A percentile compares a stretch with the other conserved stretches of the same genome.
phyloP scores from a whole-genome alignment of 2,888 invertebrate genomes.

The Chorisops tibialis region DNA sequence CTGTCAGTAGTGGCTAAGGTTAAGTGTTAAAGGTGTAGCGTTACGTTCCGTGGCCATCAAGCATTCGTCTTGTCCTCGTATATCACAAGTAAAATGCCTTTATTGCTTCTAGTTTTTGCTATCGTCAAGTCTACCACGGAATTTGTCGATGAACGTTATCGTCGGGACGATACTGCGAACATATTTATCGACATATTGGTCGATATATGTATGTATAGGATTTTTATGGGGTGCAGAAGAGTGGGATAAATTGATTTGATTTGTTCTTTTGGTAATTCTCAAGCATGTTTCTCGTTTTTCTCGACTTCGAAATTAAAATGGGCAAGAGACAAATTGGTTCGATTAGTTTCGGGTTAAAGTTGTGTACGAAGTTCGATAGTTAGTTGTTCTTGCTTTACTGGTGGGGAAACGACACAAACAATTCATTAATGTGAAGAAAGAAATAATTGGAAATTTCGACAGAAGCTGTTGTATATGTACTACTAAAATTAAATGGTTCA shows the following conservation, averaged over 20 bases:
- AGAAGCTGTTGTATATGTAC: no score
- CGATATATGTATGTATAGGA: not conserved
- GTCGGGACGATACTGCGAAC: not conserved
- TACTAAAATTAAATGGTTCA: no score
- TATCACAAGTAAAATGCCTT: conserved; percentile 22
- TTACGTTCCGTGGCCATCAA: conserved; percentile 17
- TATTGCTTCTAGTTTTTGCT: conserved; percentile 2
- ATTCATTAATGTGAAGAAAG: no score
- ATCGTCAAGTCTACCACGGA: not conserved
- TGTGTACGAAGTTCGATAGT: no score
- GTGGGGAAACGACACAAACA: no score
- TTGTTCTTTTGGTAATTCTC: not conserved
- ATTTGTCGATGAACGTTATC: conserved; percentile 2
- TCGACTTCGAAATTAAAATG: conserved; percentile 7
- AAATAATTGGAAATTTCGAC: no score
- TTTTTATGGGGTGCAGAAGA: conserved; percentile 7
- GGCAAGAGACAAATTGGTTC: conserved; percentile 16
- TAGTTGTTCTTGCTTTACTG: no score
- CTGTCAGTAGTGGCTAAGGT: conserved; percentile 4
- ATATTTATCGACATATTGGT: not conserved
- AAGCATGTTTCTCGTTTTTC: not conserved
- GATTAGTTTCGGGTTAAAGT: not conserved
- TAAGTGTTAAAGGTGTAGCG: conserved; percentile 21
- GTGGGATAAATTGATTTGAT: conserved; percentile 15
- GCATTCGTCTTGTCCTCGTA: conserved; percentile 22